These are phyloP conservation scores for Drosophila kambysellisi DNA, from an alignment of 2,888 invertebrate genomes.

Conservation along the genomic window DNA sequence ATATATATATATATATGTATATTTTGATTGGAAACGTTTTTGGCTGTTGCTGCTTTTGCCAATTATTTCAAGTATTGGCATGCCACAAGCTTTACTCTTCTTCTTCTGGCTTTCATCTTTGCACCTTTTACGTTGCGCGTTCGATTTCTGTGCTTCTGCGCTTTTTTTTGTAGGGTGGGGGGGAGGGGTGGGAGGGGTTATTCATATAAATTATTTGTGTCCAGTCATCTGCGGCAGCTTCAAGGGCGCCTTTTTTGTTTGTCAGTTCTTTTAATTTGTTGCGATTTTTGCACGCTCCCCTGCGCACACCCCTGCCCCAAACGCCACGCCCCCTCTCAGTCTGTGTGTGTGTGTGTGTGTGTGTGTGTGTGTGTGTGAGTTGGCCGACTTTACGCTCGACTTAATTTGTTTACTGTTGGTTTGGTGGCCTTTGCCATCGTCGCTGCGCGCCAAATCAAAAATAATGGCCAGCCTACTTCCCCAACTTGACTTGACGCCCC, in stretches of 20 bases:
- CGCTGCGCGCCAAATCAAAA: constrained; percentile 72
- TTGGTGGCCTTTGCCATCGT: constrained; percentile 63
- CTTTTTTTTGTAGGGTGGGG: constrained; percentile 8
- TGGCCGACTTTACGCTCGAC: constrained; percentile 76
- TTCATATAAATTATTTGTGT: constrained; percentile 47
- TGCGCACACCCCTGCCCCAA: constrained; percentile 26
- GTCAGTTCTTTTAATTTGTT: constrained; percentile 73
- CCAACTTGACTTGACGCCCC: background rate
- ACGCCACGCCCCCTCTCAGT: background rate
- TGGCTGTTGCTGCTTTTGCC: constrained; percentile 16
- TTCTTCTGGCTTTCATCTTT: constrained; percentile 2
- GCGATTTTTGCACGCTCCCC: constrained; percentile 72
- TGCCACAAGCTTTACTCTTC: background rate
- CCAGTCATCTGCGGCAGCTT: constrained; percentile 51
- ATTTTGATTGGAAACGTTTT: constrained; percentile 12
- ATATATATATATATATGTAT: background rate
- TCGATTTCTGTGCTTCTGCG: constrained; percentile 3
- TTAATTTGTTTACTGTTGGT: constrained; percentile 79
- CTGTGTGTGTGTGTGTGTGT: background rate
- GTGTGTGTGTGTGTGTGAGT: background rate
- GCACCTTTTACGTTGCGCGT: constrained; percentile 1
- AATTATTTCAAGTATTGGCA: constrained; percentile 34
- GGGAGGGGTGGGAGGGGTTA: background rate
- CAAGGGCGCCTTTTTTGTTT: constrained; percentile 58
- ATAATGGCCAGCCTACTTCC: constrained; percentile 58